phyloP scores from a whole-genome alignment of 1,140 invertebrate species.

The Magallana gigas region DNA sequence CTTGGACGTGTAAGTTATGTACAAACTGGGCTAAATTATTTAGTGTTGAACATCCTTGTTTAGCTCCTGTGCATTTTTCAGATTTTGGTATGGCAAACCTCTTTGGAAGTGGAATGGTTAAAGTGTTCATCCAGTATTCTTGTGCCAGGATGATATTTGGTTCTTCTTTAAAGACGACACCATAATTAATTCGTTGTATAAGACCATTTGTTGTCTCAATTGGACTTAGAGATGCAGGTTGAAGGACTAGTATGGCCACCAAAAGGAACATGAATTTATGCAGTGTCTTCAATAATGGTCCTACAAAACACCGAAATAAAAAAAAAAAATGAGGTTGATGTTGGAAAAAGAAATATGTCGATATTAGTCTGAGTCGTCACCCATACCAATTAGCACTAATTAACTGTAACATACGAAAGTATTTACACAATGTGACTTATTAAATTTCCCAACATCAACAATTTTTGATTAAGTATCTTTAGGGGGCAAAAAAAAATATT shows the following conservation, averaged over 20 bases:
- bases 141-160: too few relatives aligned
- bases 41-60: background rate
- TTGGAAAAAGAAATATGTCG: background rate
- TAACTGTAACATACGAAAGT: too few relatives aligned
- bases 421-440: too few relatives aligned
- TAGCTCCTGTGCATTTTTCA: background rate
- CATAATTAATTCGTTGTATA: background rate
- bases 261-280: background rate
- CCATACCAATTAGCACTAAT: background rate
- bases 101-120: background rate
- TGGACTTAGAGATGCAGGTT: background rate
- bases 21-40: conserved; percentile 37
- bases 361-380: background rate
- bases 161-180: too few relatives aligned
- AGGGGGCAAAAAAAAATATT: too few relatives aligned
- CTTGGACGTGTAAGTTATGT: conserved; percentile 30
- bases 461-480: too few relatives aligned
- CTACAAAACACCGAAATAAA: background rate
- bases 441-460: too few relatives aligned
- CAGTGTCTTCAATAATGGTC: background rate
- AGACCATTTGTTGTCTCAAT: background rate
- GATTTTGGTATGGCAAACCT: background rate
- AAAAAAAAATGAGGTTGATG: too few relatives aligned
- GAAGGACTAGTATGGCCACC: background rate
- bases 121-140: too few relatives aligned